Percentiles rank a stretch among this genome's conserved stretches.
Conservation (phyloP, 2,888 invertebrate species). For the Marronus borbonicus region DNA sequence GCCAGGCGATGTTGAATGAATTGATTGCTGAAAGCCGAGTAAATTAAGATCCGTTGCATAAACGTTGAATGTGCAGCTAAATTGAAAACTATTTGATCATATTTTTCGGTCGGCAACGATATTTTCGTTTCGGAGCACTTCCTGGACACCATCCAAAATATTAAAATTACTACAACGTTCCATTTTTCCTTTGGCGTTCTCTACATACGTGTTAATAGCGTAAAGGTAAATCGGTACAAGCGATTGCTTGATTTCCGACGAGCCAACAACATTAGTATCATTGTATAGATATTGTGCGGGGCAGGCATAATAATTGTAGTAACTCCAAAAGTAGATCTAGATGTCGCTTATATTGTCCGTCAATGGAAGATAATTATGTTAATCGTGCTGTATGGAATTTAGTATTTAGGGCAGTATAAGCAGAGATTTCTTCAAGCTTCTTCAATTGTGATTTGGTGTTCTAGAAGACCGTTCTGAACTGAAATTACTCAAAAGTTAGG, state of each 20-base stretch:
- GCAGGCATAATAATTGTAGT: not conserved
- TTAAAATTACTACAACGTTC: conserved; percentile 16
- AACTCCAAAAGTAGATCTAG: too few species aligned
- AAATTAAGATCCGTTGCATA: conserved; percentile 20
- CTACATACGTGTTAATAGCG: not conserved
- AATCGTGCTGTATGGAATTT: too few species aligned
- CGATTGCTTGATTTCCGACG: not conserved
- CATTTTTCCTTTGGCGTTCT: not conserved
- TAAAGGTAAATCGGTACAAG: conserved; percentile 1
- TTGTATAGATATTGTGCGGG: not conserved
- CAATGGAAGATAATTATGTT: too few species aligned
- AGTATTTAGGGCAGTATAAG: too few species aligned
- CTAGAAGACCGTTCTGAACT: too few species aligned
- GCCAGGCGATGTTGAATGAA: not conserved
- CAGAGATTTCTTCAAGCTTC: too few species aligned
- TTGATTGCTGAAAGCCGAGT: conserved; percentile 10
- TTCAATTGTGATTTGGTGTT: too few species aligned
- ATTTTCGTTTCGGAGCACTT: conserved; percentile 26
- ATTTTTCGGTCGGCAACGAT: not conserved
- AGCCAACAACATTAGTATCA: not conserved
- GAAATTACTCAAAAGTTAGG: too few species aligned
- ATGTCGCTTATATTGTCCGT: too few species aligned
- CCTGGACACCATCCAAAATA: conserved; percentile 15
- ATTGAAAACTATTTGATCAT: conserved; percentile 28
- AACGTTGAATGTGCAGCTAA: conserved; percentile 2